Base-by-base conservation (phyloP, 1,140 invertebrate genomes). In the Microplitis demolitor region DNA sequence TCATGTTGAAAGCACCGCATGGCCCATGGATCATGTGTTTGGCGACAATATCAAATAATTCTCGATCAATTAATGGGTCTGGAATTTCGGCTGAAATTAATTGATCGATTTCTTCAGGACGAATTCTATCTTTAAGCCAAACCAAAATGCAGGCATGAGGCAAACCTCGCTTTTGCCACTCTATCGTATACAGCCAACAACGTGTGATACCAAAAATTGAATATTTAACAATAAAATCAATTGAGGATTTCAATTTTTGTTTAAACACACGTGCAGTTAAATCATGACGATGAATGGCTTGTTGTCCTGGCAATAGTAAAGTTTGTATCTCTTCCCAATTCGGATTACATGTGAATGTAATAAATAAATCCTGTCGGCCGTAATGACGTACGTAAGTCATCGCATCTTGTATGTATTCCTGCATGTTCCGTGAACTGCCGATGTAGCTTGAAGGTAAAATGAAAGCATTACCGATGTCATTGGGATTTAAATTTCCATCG, bases 151-250 rank as follows among this genome's bases (percentile, higher is more conserved):
- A 34, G 6, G 33, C 37, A n/a, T 64, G 62, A 5, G 62, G 81
- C 62, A 86, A 78, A 64, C 83, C 83, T 76, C 82, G 45, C 33
- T 78, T 78, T 73, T 90, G 88, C 81, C 84, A 90, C 78, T 91
- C 89, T 56, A 89, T 71, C 6, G 83, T 79, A 78, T 87, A 88
- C 81, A 89, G 80, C 74, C 79, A 82, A 72, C 80, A 86, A 24
- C 78, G 76, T 31, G 78, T 75, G 63, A 66, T 14, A 34, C 88
- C 87, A 71, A 83, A 81, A 13, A 85, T 68, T 33, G 74, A 16
- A 50, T 58, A n/a, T 72, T 83, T 80, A 35, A 69, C 54, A n/a
- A 85, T 74, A 31, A 78, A 66, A 33, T 80, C 60, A 9, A 86
- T 74, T 37, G 86, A 71, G 45, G 58, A 14, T 16, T 79, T 77